Evolutionary conservation across 2,888 invertebrate species (phyloP), one percentile per base, ranked within the genome.

Genomic region (Parapristionchus giblindavisi): DNA sequence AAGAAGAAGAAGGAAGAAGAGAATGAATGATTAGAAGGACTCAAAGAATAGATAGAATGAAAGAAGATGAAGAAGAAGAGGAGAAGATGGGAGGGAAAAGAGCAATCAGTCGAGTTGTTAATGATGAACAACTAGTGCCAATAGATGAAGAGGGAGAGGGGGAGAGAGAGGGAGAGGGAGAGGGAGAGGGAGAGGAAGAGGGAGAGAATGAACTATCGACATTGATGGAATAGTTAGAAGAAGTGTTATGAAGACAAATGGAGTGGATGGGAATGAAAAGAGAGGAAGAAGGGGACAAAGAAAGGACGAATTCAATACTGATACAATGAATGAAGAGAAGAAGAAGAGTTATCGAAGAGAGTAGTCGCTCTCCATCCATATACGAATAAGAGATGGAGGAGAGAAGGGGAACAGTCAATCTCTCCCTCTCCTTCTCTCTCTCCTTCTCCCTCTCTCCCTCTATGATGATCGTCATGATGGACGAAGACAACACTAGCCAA

Each of bases 81-180:
- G 24, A 58, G n/a, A 11, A 11, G 11, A 58, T 58, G 24, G 24
- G 58, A 24, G 27, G 24, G 58, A 58, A 24, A n/a, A 58, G 11
- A 27, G 14, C n/a, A 27, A 58, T 11, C 8, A 17, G 58, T 11
- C 14, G 27, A 58, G 58, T 58, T 58, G 11, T 11, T 11, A 58
- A 8, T 58, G 14, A n/a, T 11, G 58, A 27, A 58, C 27, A 24
- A 21, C 24, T 14, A 58, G 24, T 11, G 58, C 24, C 11, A 17
- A 17, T 24, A 58, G 58, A n/a, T 8, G 24, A 11, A 58, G 58
- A 27, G 11, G 27, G 36, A 34, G 34, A 14, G 61, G 24, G 61
- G n/a, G 61, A 61, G 61, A 61, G 61, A 32, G 61, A 14, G 61
- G 11, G 27, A 61, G 34, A 21, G 34, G n/a, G 61, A 8, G 34